A percentile compares a stretch with the other conserved stretches of the same genome.
These are phyloP conservation scores for Poecilia gillii DNA, from an alignment of 2,797 vertebrate genomes.

Conservation along the genomic window DNA sequence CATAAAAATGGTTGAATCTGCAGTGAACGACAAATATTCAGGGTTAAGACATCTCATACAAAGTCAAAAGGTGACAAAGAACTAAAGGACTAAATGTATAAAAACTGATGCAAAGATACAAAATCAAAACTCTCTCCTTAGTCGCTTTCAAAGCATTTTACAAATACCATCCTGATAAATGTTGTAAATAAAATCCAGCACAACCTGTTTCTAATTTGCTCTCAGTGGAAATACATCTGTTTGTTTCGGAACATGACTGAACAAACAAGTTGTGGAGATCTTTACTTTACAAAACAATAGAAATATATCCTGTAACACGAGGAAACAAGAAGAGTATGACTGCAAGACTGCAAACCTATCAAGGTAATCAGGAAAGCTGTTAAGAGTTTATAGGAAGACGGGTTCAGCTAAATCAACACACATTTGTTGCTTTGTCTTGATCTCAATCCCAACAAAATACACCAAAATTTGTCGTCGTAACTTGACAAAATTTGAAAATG, in stretches of 20 bases:
- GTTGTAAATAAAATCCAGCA: not conserved
- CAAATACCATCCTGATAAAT: not conserved
- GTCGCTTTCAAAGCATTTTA: not conserved
- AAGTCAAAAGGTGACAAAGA: not conserved
- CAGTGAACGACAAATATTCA: too few species aligned
- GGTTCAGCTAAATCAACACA: not conserved
- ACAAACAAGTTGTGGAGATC: not conserved
- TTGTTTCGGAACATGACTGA: not conserved
- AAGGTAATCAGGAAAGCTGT: not conserved
- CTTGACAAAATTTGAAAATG: not conserved
- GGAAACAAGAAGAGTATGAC: not conserved
- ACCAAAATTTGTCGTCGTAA: not conserved
- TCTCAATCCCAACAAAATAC: not conserved
- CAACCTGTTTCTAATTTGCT: not conserved
- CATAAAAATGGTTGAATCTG: too few species aligned
- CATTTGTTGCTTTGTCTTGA: not conserved
- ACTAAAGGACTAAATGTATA: not conserved
- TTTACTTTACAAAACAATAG: not conserved
- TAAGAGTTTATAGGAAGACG: not conserved
- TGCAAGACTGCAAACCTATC: not conserved
- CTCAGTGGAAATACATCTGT: not conserved
- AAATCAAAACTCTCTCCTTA: not conserved
- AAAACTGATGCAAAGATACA: not conserved
- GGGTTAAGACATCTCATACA: not conserved
- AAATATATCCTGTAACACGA: not conserved